Evolutionary conservation across 2,888 invertebrate species (phyloP).

Genomic region (Aphrophora alni): DNA sequence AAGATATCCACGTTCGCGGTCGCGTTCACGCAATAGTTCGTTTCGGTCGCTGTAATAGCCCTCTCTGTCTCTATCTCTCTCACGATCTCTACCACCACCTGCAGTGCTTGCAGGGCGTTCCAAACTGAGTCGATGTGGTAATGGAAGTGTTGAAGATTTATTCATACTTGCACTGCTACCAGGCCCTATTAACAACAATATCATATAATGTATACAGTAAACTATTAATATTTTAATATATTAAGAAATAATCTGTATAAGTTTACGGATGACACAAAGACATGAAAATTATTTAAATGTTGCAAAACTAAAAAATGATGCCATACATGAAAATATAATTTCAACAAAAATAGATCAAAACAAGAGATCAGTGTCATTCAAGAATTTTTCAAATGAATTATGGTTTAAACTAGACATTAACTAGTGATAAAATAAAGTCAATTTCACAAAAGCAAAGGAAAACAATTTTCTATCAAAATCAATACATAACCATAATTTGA

Average conservation of each 20-base stretch:
- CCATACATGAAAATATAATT: no score
- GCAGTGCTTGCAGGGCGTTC: conserved; percentile 65
- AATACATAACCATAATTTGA: no score
- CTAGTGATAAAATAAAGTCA: no score
- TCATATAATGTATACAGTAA: not conserved
- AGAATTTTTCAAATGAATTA: no score
- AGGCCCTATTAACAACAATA: conserved; percentile 57
- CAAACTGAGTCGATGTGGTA: conserved; percentile 71
- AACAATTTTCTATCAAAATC: no score
- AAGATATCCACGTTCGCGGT: conserved; percentile 71
- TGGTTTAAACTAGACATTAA: no score
- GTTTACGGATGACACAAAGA: not conserved
- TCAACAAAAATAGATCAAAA: no score
- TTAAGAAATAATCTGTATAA: not conserved
- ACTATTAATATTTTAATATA: not conserved
- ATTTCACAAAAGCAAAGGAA: no score
- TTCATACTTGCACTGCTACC: conserved; percentile 73
- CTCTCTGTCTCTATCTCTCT: conserved; percentile 65
- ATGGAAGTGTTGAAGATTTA: conserved; percentile 84
- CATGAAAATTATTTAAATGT: not conserved
- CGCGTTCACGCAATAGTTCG: conserved; percentile 71
- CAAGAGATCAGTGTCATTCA: no score
- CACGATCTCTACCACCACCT: conserved; percentile 54
- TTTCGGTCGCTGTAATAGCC: conserved; percentile 92
- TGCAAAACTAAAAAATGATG: not conserved